Percentiles rank a stretch among this genome's conserved stretches.
These are phyloP conservation scores for Macrotus californicus DNA, from an alignment of 2,113 vertebrate genomes.

Conservation along the genomic window DNA sequence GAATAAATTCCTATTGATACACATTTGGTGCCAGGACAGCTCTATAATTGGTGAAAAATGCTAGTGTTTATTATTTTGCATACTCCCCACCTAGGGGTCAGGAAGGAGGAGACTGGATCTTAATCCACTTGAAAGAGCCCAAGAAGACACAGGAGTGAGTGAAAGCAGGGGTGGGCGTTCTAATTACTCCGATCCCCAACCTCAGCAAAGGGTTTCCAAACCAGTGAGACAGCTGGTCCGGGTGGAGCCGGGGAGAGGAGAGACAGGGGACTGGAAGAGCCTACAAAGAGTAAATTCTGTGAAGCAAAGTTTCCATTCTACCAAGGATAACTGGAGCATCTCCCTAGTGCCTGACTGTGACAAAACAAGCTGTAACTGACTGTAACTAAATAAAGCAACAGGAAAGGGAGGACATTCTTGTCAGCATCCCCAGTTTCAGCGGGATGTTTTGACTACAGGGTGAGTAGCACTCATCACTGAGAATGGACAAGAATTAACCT, in stretches of 20 bases:
- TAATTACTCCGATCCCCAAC: not conserved
- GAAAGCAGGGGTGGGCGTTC: not conserved
- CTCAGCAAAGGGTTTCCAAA: not conserved
- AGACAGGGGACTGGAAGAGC: not conserved
- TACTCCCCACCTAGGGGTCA: not conserved
- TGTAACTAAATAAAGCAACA: slow-evolving; percentile 67
- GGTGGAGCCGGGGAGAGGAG: not conserved
- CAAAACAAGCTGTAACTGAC: slow-evolving; percentile 52
- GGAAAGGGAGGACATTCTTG: slow-evolving; percentile 60
- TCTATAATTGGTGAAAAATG: slow-evolving; percentile 25
- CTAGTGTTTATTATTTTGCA: slow-evolving; percentile 59
- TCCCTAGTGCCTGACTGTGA: slow-evolving; percentile 20
- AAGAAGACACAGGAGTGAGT: not conserved
- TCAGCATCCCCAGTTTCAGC: slow-evolving; percentile 48
- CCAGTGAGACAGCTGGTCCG: not conserved
- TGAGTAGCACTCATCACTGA: not conserved
- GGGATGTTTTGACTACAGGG: slow-evolving; percentile 76
- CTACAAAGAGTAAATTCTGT: slow-evolving; percentile 4
- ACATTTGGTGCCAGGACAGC: not conserved
- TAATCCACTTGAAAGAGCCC: slow-evolving; percentile 47
- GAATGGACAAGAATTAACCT: slow-evolving; percentile 53
- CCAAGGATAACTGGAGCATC: slow-evolving; percentile 43
- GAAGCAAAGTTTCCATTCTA: slow-evolving; percentile 51
- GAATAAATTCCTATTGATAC: slow-evolving; percentile 40
- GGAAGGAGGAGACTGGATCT: not conserved